These are phyloP conservation scores for Amazona vittata DNA, from an alignment of 2,113 vertebrate species.

Conservation along the genomic window DNA sequence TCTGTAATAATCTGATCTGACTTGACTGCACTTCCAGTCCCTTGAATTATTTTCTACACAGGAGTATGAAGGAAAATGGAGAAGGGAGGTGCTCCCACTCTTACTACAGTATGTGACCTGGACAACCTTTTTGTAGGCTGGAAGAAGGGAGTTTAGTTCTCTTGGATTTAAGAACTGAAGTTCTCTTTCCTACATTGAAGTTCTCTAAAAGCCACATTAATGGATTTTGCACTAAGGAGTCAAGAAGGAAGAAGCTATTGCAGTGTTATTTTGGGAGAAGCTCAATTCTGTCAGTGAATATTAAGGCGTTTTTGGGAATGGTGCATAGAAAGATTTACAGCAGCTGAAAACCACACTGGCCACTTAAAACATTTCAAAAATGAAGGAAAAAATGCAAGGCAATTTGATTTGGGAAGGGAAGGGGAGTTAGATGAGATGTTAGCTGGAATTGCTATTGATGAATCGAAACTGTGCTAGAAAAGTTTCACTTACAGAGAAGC, in stretches of 20 bases:
- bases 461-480: neutral
- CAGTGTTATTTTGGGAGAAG: neutral
- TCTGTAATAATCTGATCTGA: neutral
- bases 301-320: neutral
- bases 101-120: neutral
- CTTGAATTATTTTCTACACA: neutral
- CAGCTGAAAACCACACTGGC: neutral
- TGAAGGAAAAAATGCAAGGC: neutral
- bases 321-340: neutral
- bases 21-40: neutral
- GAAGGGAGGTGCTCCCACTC: neutral
- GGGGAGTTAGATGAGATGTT: neutral
- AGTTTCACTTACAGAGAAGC: neutral
- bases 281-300: neutral
- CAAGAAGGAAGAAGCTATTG: neutral
- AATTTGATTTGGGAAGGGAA: neutral
- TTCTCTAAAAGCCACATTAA: neutral
- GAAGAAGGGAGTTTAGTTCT: neutral
- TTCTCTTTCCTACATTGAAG: neutral
- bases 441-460: neutral
- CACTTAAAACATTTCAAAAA: neutral
- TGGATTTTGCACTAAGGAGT: neutral
- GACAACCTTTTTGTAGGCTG: accelerated
- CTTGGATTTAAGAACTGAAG: neutral
- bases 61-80: neutral